Evolutionary conservation across 2,797 vertebrate species (phyloP).

Genomic region (Sebastes cheni): DNA sequence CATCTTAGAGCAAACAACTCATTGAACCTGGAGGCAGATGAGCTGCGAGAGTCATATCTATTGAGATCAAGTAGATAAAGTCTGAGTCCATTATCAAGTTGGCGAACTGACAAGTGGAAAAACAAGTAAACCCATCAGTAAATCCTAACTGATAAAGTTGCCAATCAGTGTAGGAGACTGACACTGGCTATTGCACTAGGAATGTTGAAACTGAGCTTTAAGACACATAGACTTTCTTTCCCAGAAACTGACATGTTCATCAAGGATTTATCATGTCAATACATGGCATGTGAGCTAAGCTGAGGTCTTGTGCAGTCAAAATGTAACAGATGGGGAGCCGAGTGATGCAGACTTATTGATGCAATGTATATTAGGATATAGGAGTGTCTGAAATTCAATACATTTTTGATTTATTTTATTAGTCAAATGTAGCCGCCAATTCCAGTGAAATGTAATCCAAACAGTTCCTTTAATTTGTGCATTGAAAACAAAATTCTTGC

Average conservation of each 20-base stretch:
- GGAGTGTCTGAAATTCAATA: background rate
- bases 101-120: background rate
- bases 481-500: background rate
- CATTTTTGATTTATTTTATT: background rate
- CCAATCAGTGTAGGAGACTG: background rate
- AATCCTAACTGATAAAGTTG: background rate
- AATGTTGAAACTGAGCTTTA: background rate
- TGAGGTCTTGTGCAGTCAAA: background rate
- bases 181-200: background rate
- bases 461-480: background rate
- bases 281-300: background rate
- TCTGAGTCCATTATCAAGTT: background rate
- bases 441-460: background rate
- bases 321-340: background rate
- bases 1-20: background rate
- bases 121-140: background rate
- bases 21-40: background rate
- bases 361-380: background rate
- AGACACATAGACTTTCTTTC: background rate
- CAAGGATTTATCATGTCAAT: constrained; percentile 11
- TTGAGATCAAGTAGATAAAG: background rate
- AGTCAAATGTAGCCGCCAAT: background rate
- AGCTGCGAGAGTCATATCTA: background rate
- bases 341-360: background rate
- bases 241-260: constrained; percentile 35